phyloP scores from a whole-genome alignment of 2,888 invertebrate species.

The Torymus texanus region DNA sequence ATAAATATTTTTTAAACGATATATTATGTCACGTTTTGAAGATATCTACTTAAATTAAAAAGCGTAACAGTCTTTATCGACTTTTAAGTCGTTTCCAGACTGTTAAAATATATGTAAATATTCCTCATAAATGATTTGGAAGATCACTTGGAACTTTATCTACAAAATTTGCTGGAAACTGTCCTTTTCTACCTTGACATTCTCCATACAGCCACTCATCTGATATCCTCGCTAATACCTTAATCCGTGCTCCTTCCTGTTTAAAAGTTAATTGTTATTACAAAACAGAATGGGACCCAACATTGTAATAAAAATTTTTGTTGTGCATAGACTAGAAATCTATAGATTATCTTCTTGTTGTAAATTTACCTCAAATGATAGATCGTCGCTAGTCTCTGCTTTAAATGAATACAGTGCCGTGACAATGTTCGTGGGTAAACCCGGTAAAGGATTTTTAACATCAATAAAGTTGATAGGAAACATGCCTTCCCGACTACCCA shows the following conservation, averaged over 20 bases:
- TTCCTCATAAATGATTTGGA: constrained; percentile 54
- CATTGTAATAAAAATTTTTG: too few species aligned
- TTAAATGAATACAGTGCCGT: constrained; percentile 86
- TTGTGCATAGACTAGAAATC: too few species aligned
- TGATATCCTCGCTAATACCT: constrained; percentile 82
- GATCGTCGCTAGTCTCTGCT: constrained; percentile 79
- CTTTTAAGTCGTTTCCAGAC: constrained; percentile 33
- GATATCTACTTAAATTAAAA: constrained; percentile 46
- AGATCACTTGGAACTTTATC: constrained; percentile 78
- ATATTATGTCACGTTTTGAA: constrained; percentile 46
- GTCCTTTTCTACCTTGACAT: constrained; percentile 81
- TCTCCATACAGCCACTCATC: constrained; percentile 88
- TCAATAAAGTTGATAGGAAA: constrained; percentile 90
- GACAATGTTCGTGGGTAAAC: constrained; percentile 70
- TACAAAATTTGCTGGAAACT: constrained; percentile 88
- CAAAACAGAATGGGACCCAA: not conserved
- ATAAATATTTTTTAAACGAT: constrained; percentile 39
- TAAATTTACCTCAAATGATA: constrained; percentile 76
- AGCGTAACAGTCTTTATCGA: constrained; percentile 42
- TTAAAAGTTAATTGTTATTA: constrained; percentile 44
- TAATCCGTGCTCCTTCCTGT: constrained; percentile 80
- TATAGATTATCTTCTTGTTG: too few species aligned
- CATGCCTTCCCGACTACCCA: constrained; percentile 84
- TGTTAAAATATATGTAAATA: constrained; percentile 4
- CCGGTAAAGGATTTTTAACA: constrained; percentile 82